A percentile compares a stretch with the other conserved stretches of the same genome.
Conservation (phyloP, 2,797 vertebrate genomes). For the Mus caroli region DNA sequence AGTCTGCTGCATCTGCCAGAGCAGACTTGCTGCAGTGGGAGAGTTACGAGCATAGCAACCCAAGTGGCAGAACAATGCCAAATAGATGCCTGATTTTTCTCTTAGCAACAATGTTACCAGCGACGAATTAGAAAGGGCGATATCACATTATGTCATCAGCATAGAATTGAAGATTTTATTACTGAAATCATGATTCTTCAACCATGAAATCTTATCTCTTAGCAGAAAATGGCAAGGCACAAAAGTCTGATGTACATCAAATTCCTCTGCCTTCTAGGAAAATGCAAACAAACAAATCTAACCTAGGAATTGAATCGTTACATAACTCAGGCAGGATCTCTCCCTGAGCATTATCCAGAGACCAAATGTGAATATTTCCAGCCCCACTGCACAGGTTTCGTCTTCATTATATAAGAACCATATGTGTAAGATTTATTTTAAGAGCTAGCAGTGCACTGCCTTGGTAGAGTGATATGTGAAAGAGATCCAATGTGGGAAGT, state of each 20-base stretch:
- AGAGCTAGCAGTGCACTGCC: conserved; percentile 76
- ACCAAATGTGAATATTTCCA: conserved; percentile 70
- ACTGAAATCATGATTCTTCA: neutral
- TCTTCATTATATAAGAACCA: conserved; percentile 83
- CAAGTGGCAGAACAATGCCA: neutral
- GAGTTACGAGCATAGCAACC: neutral
- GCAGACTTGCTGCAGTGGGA: conserved; percentile 20
- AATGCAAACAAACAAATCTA: neutral
- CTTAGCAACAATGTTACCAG: conserved; percentile 37
- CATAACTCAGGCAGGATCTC: conserved; percentile 67
- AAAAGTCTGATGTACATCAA: conserved; percentile 35
- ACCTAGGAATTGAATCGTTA: conserved; percentile 64
- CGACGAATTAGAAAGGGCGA: neutral
- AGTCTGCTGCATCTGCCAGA: conserved; percentile 20
- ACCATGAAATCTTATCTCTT: conserved; percentile 20
- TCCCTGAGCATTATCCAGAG: conserved; percentile 59
- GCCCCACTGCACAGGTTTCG: conserved; percentile 60
- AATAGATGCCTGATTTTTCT: neutral
- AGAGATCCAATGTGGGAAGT: conserved; percentile 78
- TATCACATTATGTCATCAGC: neutral
- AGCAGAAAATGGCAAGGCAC: neutral
- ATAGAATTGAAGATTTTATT: neutral
- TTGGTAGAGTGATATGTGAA: conserved; percentile 79
- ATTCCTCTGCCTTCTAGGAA: conserved; percentile 71
- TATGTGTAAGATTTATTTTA: conserved; percentile 84